Base-by-base conservation (phyloP, 2,113 vertebrate species). In the Podarcis raffonei region DNA sequence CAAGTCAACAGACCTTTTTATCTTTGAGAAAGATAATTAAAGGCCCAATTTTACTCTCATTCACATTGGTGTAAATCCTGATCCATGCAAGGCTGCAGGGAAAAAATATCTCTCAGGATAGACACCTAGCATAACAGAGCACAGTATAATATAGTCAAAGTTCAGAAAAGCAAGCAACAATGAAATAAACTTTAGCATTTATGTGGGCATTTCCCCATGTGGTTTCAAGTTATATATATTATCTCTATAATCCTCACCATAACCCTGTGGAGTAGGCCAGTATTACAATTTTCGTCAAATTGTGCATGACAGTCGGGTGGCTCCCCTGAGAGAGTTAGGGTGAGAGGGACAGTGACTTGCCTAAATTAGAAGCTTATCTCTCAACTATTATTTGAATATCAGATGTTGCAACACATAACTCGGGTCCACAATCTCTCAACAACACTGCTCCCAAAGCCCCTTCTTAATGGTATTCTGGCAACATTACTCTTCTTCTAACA, bases 21-120 rank as follows among this genome's bases (percentile, higher is more conserved):
- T 87, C 18, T 85, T 88, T 78, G 9, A 87, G 8, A 32, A 77
- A 57, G 77, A 76, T 89, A 66, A 25, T 88, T 85, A 88, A 87
- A 48, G 75, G 16, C 20, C 66, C 22, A 80, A 18, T 80, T 89
- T 74, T 80, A 72, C 74, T 88, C 53, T 83, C 75, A 68, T n/a
- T 32, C 48, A 42, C 18, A 72, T 30, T 72, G 76, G 37, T 74
- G 76, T 85, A 89, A 85, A 42, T 25, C 7, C 30, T 65, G 81
- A 85, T 48, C 48, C 59, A 53, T n/a, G 20, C 42, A 79, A 18
- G 65, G 37, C 7, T 72, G 78, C 5, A 32, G 32, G 71, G 9
- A 74, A 27, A 59, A 74, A 65, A 42, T n/a, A 69, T 25, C 83
- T 62, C 20, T 7, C 30, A 15, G 65, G 62, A 79, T 22, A 74